Evolutionary conservation across 1,140 invertebrate genomes (phyloP), one percentile per base, ranked within the genome.

Genomic region (Drosophila orosa): DNA sequence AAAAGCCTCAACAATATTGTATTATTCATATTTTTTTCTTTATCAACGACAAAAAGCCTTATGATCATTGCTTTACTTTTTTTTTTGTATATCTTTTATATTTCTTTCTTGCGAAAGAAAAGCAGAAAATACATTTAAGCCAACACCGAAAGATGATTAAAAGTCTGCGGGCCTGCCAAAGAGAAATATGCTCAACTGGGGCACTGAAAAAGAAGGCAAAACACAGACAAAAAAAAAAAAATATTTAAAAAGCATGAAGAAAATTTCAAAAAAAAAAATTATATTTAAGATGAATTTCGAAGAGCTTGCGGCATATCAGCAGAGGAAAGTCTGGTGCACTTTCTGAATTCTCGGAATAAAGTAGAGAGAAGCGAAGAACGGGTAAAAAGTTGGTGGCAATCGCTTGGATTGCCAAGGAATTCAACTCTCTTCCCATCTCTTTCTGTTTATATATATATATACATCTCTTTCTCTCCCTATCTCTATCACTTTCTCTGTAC

Each of bases 361-460:
- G 42, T 4, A 19, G 60, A 29, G 33, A 58, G 15, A n/a, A 17
- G 24, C 17, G 40, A 19, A 58, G 27, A 29, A 17, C 22, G 29
- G 42, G n/a, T 27, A 8, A 71, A 71, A 71, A 71, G 65, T 54
- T 68, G 22, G 27, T 19, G 44, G 22, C 60, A 69, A 67, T 44
- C 17, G 45, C 29, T 52, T 13, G 35, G 27, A 40, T 52, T 42
- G 45, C 59, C 27, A 25, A 22, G 62, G 31, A 68, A 71, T 69
- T 39, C 19, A 39, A 15, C 37, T 33, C 13, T 25, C 44, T 10
- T 19, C 17, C 13, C 10, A 25, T 45, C 42, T 33, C 5, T 19
- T 17, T n/a, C 22, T 10, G 10, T 47, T 0, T 5, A 12, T 42
- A 3, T 45, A 1, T 24, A 17, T 5, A 12, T 42, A 3, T 45